Base-by-base conservation (phyloP, 2,113 vertebrate species). In the Vidua macroura region DNA sequence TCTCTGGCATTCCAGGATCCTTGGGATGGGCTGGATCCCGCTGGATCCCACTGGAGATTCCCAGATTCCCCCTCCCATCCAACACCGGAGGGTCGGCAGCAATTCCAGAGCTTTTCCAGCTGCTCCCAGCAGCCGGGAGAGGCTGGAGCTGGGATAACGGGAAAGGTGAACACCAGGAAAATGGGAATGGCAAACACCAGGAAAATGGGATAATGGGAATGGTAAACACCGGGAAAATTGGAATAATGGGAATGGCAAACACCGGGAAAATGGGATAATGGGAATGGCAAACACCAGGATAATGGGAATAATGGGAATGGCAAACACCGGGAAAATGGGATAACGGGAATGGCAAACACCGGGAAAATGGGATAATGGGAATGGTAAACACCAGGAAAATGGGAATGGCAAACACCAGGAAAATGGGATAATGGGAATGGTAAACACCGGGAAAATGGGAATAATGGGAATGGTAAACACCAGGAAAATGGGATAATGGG, bases 21-120 rank as follows among this genome's bases (percentile, higher is more conserved):
- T 81, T 84, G 90, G 87, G 74, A 84, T n/a, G 41, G 72, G 82
- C 60, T 74, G 74, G 70, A 73, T 55, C 69, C 35, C 11, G 2
- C 31, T 18, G 63, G 51, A 72, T 55, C 70, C 41, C 5, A 0
- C 53, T 28, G 70, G 74, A 51, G 35, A 39, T 77, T 62, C 30
- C 49, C 63, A 33, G 6, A 8, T 31, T 21, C 63, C 4, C 14
- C 6, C 7, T 64, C 28, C 37, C 2, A 2, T 8, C 37, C 31
- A 24, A 12, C 20, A 11, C 4, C 4, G 3, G 41, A 10, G 15
- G 15, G 8, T 24, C 7, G 3, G 30, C 30, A 1, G 8, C 22
- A 9, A 12, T 66, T 46, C 35, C 74, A 25, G 56, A 31, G n/a
- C 5, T 76, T 14, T 79, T 46, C 63, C 63, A 66, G 63, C 43